These are phyloP conservation scores for Epistrophella euchroma DNA, from an alignment of 2,888 invertebrate genomes.

Conservation along the genomic window DNA sequence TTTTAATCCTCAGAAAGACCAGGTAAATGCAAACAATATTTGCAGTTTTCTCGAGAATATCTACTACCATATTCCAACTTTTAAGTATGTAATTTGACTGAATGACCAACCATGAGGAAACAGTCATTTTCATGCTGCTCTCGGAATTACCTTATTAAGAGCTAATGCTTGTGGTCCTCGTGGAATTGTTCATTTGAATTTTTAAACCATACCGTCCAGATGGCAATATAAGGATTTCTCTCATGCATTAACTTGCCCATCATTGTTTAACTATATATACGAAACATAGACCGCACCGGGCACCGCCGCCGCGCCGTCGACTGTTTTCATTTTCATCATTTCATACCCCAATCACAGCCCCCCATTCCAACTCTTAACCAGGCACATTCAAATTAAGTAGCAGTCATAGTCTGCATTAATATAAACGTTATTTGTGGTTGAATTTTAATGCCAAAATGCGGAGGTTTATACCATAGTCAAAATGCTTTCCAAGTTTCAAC, in stretches of 20 bases:
- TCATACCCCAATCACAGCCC: background rate
- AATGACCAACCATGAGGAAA: background rate
- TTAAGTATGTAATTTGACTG: background rate
- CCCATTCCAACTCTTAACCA: background rate
- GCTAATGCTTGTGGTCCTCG: conserved; percentile 50
- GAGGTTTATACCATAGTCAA: background rate
- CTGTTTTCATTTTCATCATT: conserved; percentile 22
- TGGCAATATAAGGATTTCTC: conserved; percentile 27
- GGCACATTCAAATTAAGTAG: conserved; percentile 12
- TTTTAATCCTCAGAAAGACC: background rate
- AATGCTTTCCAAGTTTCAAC: conserved; percentile 8
- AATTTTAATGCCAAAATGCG: conserved; percentile 5
- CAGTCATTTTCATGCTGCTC: conserved; percentile 17
- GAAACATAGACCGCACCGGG: conserved; percentile 13
- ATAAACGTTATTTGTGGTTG: conserved; percentile 16
- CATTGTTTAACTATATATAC: conserved; percentile 39
- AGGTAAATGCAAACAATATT: background rate
- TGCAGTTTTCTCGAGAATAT: background rate
- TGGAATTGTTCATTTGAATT: conserved; percentile 60
- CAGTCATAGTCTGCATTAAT: background rate
- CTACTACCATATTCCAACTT: background rate
- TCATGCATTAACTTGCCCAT: conserved; percentile 37
- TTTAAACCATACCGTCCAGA: conserved; percentile 52
- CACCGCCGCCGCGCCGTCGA: background rate
- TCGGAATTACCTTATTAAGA: conserved; percentile 56